These are phyloP conservation scores for Whitmania pigra DNA, from an alignment of 1,140 invertebrate genomes.

Conservation along the genomic window DNA sequence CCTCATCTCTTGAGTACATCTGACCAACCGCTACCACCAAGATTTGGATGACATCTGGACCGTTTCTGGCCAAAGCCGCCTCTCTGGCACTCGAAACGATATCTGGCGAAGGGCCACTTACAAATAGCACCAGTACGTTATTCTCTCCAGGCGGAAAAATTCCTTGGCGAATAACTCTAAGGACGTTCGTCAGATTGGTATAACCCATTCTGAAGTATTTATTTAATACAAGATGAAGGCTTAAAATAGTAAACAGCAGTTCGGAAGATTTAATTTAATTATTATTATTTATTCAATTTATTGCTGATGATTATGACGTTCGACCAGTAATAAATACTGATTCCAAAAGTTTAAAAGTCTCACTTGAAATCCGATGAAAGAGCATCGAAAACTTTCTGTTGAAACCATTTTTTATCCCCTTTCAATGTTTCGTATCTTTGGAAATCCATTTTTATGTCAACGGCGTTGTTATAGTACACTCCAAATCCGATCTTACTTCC, in stretches of 20 bases:
- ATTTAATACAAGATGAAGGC: background rate
- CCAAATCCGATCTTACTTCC: background rate
- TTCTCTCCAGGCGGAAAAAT: background rate
- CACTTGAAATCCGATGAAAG: background rate
- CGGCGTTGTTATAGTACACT: background rate
- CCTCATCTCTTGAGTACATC: background rate
- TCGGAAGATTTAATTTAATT: background rate
- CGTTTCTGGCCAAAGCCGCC: background rate
- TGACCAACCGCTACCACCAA: background rate
- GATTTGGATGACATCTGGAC: background rate
- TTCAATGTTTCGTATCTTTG: background rate
- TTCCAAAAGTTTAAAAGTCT: background rate
- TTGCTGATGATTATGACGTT: no score
- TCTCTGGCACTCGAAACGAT: background rate
- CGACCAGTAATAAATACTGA: no score
- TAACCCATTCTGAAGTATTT: background rate
- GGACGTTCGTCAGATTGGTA: background rate
- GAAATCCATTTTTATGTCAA: background rate
- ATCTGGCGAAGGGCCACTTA: background rate
- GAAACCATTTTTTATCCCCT: background rate
- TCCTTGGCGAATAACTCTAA: background rate
- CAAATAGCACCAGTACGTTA: background rate
- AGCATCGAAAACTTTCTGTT: background rate
- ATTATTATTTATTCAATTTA: no score
- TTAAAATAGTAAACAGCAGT: background rate